Evolutionary conservation across 53 echinoderm and acorn worm genomes (phyloP).

Genomic region (Apostichopus leukothele): DNA sequence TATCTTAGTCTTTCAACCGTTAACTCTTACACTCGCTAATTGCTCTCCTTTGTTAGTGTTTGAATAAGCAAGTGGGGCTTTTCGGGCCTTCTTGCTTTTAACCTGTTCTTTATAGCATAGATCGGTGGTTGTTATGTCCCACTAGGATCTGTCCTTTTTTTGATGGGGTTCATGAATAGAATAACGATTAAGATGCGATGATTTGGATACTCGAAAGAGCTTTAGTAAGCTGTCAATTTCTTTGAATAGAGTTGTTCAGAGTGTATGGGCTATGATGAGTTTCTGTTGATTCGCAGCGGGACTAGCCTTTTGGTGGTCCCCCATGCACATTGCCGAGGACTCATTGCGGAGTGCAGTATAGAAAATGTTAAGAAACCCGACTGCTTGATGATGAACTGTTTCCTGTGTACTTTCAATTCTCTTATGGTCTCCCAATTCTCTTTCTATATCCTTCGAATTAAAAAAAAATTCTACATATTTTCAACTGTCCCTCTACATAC

Average conservation of each 20-base stretch:
- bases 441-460: no score
- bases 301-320: constrained; percentile 45
- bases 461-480: no score
- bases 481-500: no score
- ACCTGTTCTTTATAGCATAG: constrained; percentile 31
- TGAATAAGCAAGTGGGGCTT: constrained; percentile 38
- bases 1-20: constrained; percentile 38
- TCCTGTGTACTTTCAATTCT: no score
- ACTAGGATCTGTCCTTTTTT: constrained; percentile 4
- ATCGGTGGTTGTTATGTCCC: constrained; percentile 31
- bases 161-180: constrained; percentile 1
- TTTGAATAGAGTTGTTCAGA: constrained; percentile 34
- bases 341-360: no score
- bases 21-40: constrained; percentile 39
- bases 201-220: constrained; percentile 35
- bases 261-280: constrained; percentile 8
- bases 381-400: no score
- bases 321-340: not conserved
- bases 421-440: no score
- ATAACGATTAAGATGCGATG: constrained; percentile 11
- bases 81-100: constrained; percentile 34
- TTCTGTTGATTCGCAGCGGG: constrained; percentile 30
- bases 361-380: no score
- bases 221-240: constrained; percentile 36
- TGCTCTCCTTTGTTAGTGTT: constrained; percentile 32